Evolutionary conservation across 2,888 invertebrate species (phyloP).

Genomic region (Cenopis cana): DNA sequence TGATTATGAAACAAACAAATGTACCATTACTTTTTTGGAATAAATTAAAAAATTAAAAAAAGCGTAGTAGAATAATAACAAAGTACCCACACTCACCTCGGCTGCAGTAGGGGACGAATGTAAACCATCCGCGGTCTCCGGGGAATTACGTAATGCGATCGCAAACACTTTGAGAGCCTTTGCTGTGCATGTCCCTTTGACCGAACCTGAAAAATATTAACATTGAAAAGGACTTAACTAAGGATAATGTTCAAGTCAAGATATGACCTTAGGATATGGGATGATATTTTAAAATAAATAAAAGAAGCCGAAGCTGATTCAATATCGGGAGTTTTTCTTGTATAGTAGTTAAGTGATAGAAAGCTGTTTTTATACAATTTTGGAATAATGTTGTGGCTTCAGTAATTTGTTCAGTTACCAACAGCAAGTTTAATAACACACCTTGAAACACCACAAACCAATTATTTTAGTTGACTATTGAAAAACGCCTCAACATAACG

Average conservation of each 20-base stretch:
- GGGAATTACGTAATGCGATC: conserved; percentile 30
- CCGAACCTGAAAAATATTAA: not conserved
- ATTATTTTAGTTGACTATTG: conserved; percentile 9
- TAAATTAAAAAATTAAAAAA: too few relatives aligned
- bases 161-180: conserved; percentile 25
- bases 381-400: not conserved
- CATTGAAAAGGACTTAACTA: not conserved
- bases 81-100: not conserved
- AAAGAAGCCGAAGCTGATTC: not conserved
- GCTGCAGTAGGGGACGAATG: not conserved
- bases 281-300: not conserved
- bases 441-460: conserved; percentile 21
- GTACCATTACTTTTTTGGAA: too few relatives aligned
- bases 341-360: not conserved
- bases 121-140: conserved; percentile 8
- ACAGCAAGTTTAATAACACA: conserved; percentile 3
- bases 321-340: not conserved
- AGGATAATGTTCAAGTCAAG: not conserved
- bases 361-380: not conserved
- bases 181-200: not conserved
- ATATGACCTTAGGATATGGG: not conserved
- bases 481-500: conserved; percentile 24
- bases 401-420: not conserved
- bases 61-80: not conserved
- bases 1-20: too few relatives aligned